Evolutionary conservation across 1,140 invertebrate species (phyloP).

Genomic region (Lepidurus apus): DNA sequence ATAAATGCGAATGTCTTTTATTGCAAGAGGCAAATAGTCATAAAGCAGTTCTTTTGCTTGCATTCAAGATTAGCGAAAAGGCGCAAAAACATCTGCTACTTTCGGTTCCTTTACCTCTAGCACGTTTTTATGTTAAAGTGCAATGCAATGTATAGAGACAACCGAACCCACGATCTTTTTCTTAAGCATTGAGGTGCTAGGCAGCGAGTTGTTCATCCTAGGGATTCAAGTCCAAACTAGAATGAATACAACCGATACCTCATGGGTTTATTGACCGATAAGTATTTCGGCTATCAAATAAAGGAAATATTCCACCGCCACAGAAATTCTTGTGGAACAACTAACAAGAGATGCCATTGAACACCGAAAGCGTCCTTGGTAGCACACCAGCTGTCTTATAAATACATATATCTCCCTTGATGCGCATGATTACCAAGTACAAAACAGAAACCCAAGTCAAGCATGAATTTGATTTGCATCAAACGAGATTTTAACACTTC

Average conservation of each 20-base stretch:
- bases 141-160: not conserved
- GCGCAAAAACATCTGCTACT: not conserved
- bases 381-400: not conserved
- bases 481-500: not conserved
- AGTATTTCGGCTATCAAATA: not conserved
- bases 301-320: not conserved
- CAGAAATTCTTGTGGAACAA: not conserved
- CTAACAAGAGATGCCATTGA: constrained; percentile 10
- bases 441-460: not conserved
- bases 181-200: not conserved
- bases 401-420: not conserved
- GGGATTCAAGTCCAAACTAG: not conserved
- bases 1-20: not conserved
- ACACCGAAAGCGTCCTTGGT: not conserved
- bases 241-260: not conserved
- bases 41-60: not conserved
- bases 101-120: not conserved
- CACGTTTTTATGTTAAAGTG: not conserved
- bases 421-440: not conserved
- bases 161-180: not conserved
- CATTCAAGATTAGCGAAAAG: not conserved
- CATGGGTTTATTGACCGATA: constrained; percentile 13
- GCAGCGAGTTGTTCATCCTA: not conserved
- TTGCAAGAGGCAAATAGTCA: not conserved
- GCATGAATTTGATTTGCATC: constrained; percentile 15